Evolutionary conservation across 2,113 vertebrate genomes (phyloP).

Genomic region (Nothoprocta pentlandii): DNA sequence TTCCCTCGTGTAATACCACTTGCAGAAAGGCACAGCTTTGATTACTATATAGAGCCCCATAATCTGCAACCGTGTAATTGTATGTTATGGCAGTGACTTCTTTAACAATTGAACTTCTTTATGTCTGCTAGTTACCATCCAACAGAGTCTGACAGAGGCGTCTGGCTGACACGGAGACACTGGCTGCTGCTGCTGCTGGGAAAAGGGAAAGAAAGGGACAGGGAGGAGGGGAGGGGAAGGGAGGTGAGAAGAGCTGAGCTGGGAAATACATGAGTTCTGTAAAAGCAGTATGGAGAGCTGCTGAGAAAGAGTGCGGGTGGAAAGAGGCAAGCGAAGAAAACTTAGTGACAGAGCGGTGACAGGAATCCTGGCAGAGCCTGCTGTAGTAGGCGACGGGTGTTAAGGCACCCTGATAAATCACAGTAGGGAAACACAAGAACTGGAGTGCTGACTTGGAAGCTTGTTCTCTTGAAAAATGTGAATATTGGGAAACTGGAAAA

Average conservation of each 20-base stretch:
- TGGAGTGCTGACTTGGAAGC: background rate
- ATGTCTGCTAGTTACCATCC: background rate
- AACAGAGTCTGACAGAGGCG: background rate
- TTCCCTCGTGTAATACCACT: background rate
- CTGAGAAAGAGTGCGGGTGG: background rate
- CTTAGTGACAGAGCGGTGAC: background rate
- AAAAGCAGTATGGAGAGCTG: background rate
- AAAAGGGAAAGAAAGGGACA: accelerated
- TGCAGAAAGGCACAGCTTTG: constrained; percentile 13
- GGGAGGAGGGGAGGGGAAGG: background rate
- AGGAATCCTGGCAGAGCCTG: background rate
- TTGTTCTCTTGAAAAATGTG: background rate
- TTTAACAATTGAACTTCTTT: background rate
- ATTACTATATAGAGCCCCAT: constrained; percentile 17
- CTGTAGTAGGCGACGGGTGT: background rate
- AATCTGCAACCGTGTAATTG: constrained; percentile 20
- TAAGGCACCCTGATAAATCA: background rate
- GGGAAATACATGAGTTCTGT: background rate
- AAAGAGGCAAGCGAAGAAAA: background rate
- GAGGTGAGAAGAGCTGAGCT: background rate
- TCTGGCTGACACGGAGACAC: background rate
- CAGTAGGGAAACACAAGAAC: background rate
- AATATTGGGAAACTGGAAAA: background rate
- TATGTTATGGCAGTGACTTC: background rate
- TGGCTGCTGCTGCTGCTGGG: constrained; percentile 20